Evolutionary conservation across 2,888 invertebrate genomes (phyloP).

Genomic region (Urechis unicinctus): DNA sequence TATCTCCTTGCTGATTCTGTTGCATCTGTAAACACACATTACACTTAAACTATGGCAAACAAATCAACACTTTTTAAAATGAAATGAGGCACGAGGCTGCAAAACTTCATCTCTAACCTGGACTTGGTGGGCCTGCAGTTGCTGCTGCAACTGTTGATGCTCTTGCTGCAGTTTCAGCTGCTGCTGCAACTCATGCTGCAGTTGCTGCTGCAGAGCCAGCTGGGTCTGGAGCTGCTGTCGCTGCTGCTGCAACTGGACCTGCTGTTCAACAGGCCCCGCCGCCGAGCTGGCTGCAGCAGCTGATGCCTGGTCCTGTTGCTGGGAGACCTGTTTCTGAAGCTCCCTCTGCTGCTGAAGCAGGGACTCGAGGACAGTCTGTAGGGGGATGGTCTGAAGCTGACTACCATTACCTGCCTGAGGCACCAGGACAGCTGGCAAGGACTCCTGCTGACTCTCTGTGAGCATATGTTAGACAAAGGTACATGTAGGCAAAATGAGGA

Average conservation of each 20-base stretch:
- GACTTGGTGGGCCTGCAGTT: conserved; percentile 15
- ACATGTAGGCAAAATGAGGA: too few relatives aligned
- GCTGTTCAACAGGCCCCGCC: not conserved
- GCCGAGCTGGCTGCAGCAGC: not conserved
- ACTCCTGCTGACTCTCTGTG: conserved; percentile 4
- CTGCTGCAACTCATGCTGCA: conserved; percentile 38
- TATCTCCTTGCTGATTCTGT: not conserved
- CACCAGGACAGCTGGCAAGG: conserved; percentile 1
- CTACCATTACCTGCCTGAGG: too few relatives aligned
- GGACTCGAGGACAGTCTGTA: conserved; percentile 24
- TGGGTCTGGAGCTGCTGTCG: conserved; percentile 38
- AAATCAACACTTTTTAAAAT: too few relatives aligned
- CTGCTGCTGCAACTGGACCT: conserved; percentile 7
- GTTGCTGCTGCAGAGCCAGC: conserved; percentile 29
- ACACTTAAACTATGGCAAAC: too few relatives aligned
- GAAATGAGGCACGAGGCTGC: too few relatives aligned
- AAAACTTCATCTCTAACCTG: too few relatives aligned
- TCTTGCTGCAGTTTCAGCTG: conserved; percentile 28
- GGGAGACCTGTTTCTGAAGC: not conserved
- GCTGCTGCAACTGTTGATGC: conserved; percentile 20
- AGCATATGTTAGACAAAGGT: too few relatives aligned
- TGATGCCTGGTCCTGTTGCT: not conserved
- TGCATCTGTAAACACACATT: too few relatives aligned
- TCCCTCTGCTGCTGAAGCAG: conserved; percentile 20
- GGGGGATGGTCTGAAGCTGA: conserved; percentile 22